phyloP scores from a whole-genome alignment of 2,797 vertebrate species.

The Pseudochirops corinnae region DNA sequence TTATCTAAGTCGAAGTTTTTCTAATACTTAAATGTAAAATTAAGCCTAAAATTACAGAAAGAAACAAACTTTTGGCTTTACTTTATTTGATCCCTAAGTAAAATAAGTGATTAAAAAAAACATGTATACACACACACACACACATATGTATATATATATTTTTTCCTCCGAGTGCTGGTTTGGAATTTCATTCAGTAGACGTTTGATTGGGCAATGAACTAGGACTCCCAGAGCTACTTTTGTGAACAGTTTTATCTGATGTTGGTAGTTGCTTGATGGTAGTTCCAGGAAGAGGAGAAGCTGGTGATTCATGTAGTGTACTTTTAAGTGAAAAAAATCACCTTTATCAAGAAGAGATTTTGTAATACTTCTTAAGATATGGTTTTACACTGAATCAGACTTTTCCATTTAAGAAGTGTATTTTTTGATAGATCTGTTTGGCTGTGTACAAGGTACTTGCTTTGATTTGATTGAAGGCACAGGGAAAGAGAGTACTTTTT shows the following conservation, averaged over 20 bases:
- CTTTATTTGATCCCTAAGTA: not conserved
- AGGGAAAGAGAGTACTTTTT: not conserved
- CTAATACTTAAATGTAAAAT: not conserved
- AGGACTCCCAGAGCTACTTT: not conserved
- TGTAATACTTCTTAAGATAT: not conserved
- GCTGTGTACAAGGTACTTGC: not conserved
- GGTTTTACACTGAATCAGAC: not conserved
- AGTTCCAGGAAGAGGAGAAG: not conserved
- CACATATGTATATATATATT: not conserved
- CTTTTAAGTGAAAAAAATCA: not conserved
- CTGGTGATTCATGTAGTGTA: not conserved
- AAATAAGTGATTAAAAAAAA: not conserved
- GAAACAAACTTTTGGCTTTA: not conserved
- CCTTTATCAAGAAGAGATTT: not conserved
- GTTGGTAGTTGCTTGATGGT: not conserved
- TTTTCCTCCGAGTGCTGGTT: not conserved
- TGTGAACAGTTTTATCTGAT: not conserved
- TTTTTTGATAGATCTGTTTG: constrained; percentile 29
- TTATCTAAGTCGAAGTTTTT: not conserved
- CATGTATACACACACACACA: too few relatives aligned
- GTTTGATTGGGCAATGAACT: not conserved
- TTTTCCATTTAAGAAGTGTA: constrained; percentile 1
- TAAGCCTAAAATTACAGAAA: not conserved
- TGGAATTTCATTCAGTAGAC: not conserved
- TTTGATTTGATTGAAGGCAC: constrained; percentile 27